These are phyloP conservation scores for Speoplatyrhinus poulsoni DNA, from an alignment of 2,113 vertebrate genomes.

Conservation along the genomic window DNA sequence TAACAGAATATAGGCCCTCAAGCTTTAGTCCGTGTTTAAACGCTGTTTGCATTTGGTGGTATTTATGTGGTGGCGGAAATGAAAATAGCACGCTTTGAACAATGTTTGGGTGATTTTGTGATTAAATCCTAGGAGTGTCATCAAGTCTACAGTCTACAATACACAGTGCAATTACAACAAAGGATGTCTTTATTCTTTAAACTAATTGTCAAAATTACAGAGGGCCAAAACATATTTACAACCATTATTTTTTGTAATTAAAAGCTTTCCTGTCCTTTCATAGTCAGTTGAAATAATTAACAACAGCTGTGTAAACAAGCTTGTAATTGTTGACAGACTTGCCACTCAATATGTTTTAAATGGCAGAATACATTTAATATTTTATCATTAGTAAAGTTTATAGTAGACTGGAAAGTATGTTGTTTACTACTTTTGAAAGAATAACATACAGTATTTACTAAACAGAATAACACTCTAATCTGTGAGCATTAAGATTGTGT, in stretches of 20 bases:
- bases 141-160: too few species aligned
- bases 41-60: too few species aligned
- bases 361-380: not conserved
- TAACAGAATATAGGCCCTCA: too few species aligned
- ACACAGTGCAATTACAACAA: too few species aligned
- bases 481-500: slow-evolving; percentile 1
- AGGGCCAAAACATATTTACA: not conserved
- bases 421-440: slow-evolving; percentile 17
- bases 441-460: not conserved
- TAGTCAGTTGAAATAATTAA: slow-evolving; percentile 23
- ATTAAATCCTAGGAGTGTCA: too few species aligned
- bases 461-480: not conserved
- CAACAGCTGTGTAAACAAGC: slow-evolving; percentile 28
- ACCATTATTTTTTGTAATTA: slow-evolving; percentile 1
- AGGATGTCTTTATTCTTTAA: too few species aligned
- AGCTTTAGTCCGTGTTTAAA: too few species aligned
- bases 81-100: too few species aligned
- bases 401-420: not conserved
- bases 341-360: slow-evolving; percentile 1
- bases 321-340: slow-evolving; percentile 21
- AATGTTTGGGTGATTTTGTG: too few species aligned
- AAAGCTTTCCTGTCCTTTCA: slow-evolving; percentile 3
- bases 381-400: slow-evolving; percentile 9
- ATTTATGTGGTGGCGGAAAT: too few species aligned
- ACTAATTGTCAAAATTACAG: too few species aligned